phyloP scores from a whole-genome alignment of 2,797 vertebrate genomes.

The Acanthis flammea region DNA sequence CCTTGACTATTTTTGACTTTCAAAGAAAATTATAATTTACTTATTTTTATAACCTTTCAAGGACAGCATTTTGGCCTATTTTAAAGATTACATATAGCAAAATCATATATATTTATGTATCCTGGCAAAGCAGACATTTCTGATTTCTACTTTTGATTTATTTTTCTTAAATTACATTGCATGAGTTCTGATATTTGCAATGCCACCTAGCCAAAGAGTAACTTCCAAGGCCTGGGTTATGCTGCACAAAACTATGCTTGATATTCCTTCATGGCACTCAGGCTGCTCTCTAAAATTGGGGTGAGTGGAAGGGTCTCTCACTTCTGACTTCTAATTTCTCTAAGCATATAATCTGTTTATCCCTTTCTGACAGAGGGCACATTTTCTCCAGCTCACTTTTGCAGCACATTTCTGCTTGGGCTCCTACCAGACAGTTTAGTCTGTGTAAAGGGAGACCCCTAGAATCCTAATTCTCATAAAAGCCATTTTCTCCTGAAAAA shows the following conservation, averaged over 20 bases:
- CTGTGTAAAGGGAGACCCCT: neutral
- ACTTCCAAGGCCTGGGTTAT: neutral
- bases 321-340: neutral
- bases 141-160: neutral
- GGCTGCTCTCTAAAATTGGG: neutral
- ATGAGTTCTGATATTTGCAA: neutral
- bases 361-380: neutral
- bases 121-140: neutral
- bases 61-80: neutral
- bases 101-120: neutral
- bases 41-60: neutral
- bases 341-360: neutral
- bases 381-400: neutral
- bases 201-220: neutral
- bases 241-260: neutral
- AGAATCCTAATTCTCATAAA: neutral
- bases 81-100: neutral
- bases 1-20: neutral
- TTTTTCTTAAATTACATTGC: neutral
- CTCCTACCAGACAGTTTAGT: neutral
- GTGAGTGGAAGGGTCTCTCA: neutral
- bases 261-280: neutral
- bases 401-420: neutral
- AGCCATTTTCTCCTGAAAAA: neutral
- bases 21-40: accelerated